These are phyloP conservation scores for Alethe castanea DNA, from an alignment of 2,113 vertebrate genomes.

Conservation along the genomic window DNA sequence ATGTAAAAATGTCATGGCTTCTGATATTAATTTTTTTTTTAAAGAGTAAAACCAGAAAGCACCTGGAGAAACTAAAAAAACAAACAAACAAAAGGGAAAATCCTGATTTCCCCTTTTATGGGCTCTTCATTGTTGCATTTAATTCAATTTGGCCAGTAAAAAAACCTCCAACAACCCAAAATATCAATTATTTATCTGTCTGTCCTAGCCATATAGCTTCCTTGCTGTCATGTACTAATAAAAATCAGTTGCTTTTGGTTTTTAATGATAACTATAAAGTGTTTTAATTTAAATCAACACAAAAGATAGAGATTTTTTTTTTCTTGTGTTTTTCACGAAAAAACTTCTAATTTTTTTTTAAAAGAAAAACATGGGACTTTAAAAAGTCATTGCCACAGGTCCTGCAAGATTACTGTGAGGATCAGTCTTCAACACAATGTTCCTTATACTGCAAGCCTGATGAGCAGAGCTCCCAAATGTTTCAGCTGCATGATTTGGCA, in stretches of 20 bases:
- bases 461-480: not conserved
- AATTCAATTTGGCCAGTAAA: not conserved
- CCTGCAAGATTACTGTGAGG: not conserved
- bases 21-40: not conserved
- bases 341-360: not conserved
- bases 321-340: not conserved
- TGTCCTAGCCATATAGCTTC: not conserved
- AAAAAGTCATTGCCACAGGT: not conserved
- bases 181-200: not conserved
- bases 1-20: not conserved
- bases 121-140: not conserved
- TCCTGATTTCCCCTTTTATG: not conserved
- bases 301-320: not conserved
- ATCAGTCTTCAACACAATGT: not conserved
- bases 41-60: not conserved
- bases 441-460: not conserved
- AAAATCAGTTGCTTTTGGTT: not conserved
- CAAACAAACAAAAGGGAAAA: not conserved
- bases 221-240: not conserved
- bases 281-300: not conserved
- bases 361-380: not conserved
- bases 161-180: not conserved
- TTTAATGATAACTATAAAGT: not conserved
- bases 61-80: not conserved
- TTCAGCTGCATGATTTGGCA: not conserved